Evolutionary conservation across 2,888 invertebrate species (phyloP).

Genomic region (Agriotes lineatus): DNA sequence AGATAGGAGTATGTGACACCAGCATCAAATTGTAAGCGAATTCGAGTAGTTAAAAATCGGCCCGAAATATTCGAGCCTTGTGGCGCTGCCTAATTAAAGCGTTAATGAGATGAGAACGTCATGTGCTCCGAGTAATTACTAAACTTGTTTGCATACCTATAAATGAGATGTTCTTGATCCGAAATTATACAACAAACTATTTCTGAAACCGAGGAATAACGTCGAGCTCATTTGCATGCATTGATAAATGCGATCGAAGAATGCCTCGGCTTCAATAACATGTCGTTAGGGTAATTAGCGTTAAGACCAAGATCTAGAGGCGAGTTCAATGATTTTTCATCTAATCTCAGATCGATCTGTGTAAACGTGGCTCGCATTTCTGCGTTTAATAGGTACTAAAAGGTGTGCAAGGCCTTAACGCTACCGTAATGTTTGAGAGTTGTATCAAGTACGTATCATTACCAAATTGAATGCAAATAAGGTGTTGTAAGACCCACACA

Average conservation of each 20-base stretch:
- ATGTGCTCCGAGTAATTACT: slow-evolving; percentile 27
- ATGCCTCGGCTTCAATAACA: not conserved
- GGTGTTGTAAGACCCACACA: slow-evolving; percentile 31
- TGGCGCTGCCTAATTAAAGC: slow-evolving; percentile 37
- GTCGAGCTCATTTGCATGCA: slow-evolving; percentile 13
- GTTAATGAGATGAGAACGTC: slow-evolving; percentile 35
- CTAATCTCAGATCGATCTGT: not conserved
- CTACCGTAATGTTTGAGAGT: not conserved
- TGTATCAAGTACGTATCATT: slow-evolving; percentile 23
- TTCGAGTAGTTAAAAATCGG: slow-evolving; percentile 34
- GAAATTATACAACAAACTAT: slow-evolving; percentile 11
- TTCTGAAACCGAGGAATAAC: slow-evolving; percentile 8
- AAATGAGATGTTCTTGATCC: slow-evolving; percentile 20
- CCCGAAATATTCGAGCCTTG: slow-evolving; percentile 33
- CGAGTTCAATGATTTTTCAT: not conserved
- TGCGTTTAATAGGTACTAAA: no score
- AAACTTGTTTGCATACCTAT: slow-evolving; percentile 39
- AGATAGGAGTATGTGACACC: slow-evolving; percentile 19
- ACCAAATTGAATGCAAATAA: slow-evolving; percentile 34
- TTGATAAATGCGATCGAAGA: slow-evolving; percentile 6
- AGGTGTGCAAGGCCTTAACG: slow-evolving; percentile 10
- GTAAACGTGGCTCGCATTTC: not conserved
- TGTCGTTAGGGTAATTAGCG: not conserved
- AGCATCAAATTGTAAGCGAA: slow-evolving; percentile 28
- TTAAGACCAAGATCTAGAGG: not conserved